A percentile compares a stretch with the other conserved stretches of the same genome.
Conservation (phyloP, 2,888 invertebrate species). For the Epirrhoe alternata region DNA sequence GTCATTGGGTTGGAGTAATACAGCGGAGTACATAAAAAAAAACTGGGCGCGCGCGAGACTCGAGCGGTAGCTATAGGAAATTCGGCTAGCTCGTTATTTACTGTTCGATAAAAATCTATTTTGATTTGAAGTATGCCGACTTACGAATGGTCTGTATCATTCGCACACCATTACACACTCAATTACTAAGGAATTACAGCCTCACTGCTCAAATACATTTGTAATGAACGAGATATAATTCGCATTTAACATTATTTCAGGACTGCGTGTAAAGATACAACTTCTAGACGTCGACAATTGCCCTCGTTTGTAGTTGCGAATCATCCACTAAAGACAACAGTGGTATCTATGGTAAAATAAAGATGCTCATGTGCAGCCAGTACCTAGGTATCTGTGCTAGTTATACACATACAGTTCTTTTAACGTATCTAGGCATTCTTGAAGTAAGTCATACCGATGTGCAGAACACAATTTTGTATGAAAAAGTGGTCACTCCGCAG, state of each 20-base stretch:
- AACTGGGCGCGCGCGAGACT: too few species aligned
- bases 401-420: neutral
- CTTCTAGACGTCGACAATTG: constrained; percentile 14
- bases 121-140: constrained; percentile 7
- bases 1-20: too few species aligned
- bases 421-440: too few species aligned
- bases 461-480: too few species aligned
- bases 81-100: too few species aligned
- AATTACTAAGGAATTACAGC: too few species aligned
- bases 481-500: too few species aligned
- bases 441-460: too few species aligned
- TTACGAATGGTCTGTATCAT: constrained; percentile 56
- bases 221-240: neutral
- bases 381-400: neutral
- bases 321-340: constrained; percentile 70
- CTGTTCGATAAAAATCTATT: too few species aligned
- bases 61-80: too few species aligned
- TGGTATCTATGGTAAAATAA: constrained; percentile 58
- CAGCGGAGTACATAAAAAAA: too few species aligned
- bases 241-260: constrained; percentile 48
- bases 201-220: too few species aligned
- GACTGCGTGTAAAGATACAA: constrained; percentile 49
- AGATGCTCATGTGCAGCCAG: neutral
- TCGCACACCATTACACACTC: neutral
- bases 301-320: constrained; percentile 65